phyloP scores from a whole-genome alignment of 2,888 invertebrate species.

The Plagodis dolabraria region DNA sequence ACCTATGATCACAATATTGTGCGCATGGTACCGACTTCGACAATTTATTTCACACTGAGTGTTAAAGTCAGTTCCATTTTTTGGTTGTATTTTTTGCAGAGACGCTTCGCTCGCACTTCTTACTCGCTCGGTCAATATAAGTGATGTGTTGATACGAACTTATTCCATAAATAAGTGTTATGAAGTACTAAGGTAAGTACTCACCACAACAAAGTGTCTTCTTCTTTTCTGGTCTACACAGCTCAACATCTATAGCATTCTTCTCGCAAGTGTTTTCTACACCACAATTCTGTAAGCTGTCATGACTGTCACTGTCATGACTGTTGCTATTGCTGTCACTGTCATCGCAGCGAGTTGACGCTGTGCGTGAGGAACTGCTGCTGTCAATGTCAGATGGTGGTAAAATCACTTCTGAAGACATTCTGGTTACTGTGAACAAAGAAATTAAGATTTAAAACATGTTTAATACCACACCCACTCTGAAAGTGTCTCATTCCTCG shows the following conservation, averaged over 20 bases:
- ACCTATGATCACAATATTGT: no score
- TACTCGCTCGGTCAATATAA: no score
- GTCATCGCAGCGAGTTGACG: slow-evolving; percentile 23
- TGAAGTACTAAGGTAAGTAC: no score
- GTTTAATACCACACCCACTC: no score
- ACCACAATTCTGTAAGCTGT: slow-evolving; percentile 5
- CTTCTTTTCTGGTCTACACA: neutral
- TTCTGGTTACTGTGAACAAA: slow-evolving; percentile 26
- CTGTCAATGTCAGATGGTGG: slow-evolving; percentile 19
- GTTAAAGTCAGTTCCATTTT: no score
- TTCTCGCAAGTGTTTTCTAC: neutral
- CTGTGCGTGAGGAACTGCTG: slow-evolving; percentile 19
- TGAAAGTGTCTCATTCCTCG: no score
- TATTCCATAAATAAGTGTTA: no score
- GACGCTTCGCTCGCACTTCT: no score
- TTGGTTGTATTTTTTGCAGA: no score
- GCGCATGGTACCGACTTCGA: no score
- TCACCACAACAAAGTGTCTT: slow-evolving; percentile 24
- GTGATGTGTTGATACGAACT: no score
- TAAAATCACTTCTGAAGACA: slow-evolving; percentile 30
- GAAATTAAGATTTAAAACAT: neutral
- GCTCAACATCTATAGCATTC: neutral
- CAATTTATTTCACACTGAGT: no score
- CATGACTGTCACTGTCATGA: slow-evolving; percentile 1
- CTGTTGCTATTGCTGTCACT: slow-evolving; percentile 8